Evolutionary conservation across 2,113 vertebrate species (phyloP).

Genomic region (Noctilio leporinus): DNA sequence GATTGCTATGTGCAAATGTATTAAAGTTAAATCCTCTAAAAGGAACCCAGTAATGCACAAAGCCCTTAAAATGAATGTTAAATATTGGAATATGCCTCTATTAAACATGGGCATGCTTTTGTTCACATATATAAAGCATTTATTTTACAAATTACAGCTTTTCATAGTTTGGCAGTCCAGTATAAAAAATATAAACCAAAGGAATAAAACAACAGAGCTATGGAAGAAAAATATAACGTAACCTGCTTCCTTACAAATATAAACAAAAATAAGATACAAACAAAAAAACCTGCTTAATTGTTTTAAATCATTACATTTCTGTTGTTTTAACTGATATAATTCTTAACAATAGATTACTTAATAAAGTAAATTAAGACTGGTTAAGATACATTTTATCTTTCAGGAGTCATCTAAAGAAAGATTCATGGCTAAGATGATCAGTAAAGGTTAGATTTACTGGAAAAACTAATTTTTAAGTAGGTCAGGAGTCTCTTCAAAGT

Average conservation of each 20-base stretch:
- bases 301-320: background rate
- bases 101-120: conserved; percentile 68
- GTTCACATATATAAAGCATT: conserved; percentile 56
- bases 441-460: background rate
- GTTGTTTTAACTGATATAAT: background rate
- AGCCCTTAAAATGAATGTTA: conserved; percentile 69
- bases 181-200: conserved; percentile 48
- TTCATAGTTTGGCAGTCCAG: background rate
- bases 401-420: background rate
- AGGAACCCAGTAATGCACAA: conserved; percentile 48
- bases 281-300: background rate
- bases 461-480: conserved; percentile 46
- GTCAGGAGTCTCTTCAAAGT: conserved; percentile 57
- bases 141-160: conserved; percentile 57
- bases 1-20: conserved; percentile 40
- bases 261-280: conserved; percentile 18
- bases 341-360: background rate
- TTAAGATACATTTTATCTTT: conserved; percentile 17
- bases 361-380: background rate
- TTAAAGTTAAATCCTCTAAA: conserved; percentile 58
- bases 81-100: conserved; percentile 62
- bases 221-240: conserved; percentile 32
- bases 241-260: background rate
- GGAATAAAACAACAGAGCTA: conserved; percentile 61
- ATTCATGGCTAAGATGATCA: background rate